These are phyloP conservation scores for Drosophila persimilis DNA, from an alignment of 1,140 invertebrate genomes.

Conservation along the genomic window DNA sequence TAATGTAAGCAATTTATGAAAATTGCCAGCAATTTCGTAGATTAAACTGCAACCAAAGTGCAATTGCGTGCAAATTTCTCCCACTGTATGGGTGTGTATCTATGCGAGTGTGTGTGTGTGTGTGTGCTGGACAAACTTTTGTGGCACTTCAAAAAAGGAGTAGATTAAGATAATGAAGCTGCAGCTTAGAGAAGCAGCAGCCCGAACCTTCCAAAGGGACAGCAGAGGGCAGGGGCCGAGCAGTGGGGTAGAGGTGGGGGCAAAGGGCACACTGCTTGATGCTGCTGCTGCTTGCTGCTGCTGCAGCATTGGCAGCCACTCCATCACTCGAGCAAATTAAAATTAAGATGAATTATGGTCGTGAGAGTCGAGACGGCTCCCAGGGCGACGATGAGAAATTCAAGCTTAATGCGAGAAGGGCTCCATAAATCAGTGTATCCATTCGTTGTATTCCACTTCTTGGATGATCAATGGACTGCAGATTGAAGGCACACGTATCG, in stretches of 20 bases:
- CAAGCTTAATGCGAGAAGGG: constrained; percentile 40
- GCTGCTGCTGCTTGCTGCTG: background rate
- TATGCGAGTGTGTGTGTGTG: background rate
- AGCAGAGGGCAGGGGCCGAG: too few relatives aligned
- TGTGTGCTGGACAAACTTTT: constrained; percentile 66
- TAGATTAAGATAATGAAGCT: constrained; percentile 81
- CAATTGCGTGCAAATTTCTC: constrained; percentile 77
- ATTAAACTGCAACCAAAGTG: constrained; percentile 79
- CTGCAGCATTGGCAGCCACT: constrained; percentile 59
- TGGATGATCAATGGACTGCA: constrained; percentile 69
- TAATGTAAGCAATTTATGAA: constrained; percentile 80
- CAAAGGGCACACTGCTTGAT: constrained; percentile 6
- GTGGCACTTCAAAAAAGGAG: constrained; percentile 64
- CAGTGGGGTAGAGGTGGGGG: background rate
- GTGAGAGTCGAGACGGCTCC: constrained; percentile 12
- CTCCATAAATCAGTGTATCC: constrained; percentile 78
- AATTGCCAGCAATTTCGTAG: constrained; percentile 77
- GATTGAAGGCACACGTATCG: constrained; percentile 72
- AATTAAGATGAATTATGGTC: constrained; percentile 79
- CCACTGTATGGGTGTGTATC: constrained; percentile 4
- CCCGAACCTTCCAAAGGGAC: background rate
- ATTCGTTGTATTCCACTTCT: constrained; percentile 8
- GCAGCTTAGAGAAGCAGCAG: constrained; percentile 53
- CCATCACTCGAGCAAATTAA: constrained; percentile 77
- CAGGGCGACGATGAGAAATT: constrained; percentile 40